A percentile compares a stretch with the other conserved stretches of the same genome.
Evolutionary conservation across 2,113 vertebrate genomes (phyloP).

Genomic region (Capreolus pygargus): DNA sequence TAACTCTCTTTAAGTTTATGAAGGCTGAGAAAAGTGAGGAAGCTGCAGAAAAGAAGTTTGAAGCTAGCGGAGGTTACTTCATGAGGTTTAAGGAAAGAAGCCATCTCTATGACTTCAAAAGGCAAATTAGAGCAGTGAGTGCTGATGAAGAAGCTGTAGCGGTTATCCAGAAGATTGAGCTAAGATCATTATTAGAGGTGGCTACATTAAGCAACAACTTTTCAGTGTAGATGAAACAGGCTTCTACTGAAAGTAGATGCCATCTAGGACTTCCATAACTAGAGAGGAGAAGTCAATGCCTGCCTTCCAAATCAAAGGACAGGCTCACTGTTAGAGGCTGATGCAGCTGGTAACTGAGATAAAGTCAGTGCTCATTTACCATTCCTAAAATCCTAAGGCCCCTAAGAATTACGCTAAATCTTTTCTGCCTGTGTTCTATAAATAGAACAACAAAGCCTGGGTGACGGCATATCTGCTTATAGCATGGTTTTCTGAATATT

Average conservation of each 20-base stretch:
- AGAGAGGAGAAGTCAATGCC: neutral
- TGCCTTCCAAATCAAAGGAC: neutral
- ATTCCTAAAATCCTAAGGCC: neutral
- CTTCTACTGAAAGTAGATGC: neutral
- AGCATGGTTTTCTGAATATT: neutral
- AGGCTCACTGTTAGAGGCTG: neutral
- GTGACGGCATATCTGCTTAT: neutral
- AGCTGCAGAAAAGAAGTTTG: neutral
- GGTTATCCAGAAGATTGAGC: neutral
- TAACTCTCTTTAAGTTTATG: neutral
- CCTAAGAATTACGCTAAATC: neutral
- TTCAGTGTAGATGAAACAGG: neutral
- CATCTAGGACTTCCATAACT: neutral
- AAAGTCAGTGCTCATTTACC: neutral
- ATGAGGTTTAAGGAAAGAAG: neutral
- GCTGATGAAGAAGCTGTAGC: neutral
- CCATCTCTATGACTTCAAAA: neutral
- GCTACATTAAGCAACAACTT: neutral
- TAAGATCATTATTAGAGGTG: neutral
- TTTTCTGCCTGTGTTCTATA: neutral
- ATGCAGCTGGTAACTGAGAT: neutral
- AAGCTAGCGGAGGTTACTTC: neutral
- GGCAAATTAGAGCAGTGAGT: neutral
- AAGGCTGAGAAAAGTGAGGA: neutral
- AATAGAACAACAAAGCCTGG: neutral